phyloP scores from a whole-genome alignment of 2,888 invertebrate genomes.

The Rotaria magnacalcarata region DNA sequence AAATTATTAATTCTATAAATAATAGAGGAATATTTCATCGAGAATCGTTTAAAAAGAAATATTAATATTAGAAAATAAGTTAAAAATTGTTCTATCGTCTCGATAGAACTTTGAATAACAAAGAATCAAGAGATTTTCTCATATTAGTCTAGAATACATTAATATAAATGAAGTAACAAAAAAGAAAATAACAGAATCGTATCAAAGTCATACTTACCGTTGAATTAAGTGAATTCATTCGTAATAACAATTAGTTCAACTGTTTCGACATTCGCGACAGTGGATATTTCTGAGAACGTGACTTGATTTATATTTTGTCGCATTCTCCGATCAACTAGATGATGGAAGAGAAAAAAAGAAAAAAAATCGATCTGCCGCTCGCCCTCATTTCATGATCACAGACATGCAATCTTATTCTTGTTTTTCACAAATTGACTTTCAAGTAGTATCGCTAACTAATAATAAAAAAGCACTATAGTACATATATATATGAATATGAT shows the following conservation, averaged over 20 bases:
- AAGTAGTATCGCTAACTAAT: not conserved
- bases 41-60: too few species aligned
- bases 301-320: not conserved
- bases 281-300: not conserved
- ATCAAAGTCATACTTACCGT: not conserved
- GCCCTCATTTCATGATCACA: not conserved
- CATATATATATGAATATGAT: not conserved
- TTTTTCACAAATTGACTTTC: slow-evolving; percentile 22
- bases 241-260: slow-evolving; percentile 1
- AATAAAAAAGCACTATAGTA: not conserved
- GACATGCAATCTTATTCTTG: slow-evolving; percentile 6
- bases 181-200: not conserved
- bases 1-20: not conserved
- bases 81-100: not conserved
- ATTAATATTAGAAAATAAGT: not conserved
- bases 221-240: not conserved
- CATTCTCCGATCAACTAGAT: slow-evolving; percentile 4
- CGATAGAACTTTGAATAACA: not conserved
- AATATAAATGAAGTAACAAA: too few species aligned
- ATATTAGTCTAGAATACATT: too few species aligned
- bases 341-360: not conserved
- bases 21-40: too few species aligned
- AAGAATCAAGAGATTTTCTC: not conserved
- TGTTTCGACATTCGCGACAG: not conserved
- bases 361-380: not conserved